phyloP scores from a whole-genome alignment of 2,797 vertebrate species.

The Nannoperca obscura region DNA sequence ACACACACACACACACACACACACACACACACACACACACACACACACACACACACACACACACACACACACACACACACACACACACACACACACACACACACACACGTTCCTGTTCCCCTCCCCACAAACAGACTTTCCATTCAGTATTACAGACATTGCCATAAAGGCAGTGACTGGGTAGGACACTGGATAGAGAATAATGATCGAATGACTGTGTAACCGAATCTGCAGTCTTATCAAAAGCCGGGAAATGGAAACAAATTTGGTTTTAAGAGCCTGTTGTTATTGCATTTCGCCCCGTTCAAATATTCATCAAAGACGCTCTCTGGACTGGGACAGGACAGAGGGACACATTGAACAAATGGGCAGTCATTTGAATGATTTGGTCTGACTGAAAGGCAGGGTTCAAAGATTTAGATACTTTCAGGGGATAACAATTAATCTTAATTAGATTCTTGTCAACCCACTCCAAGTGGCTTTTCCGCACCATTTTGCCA shows the following conservation, averaged over 20 bases:
- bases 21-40: not conserved
- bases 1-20: not conserved
- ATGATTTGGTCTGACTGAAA: conserved; percentile 42
- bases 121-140: conserved; percentile 32
- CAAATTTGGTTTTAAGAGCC: conserved; percentile 68
- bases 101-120: conserved; percentile 8
- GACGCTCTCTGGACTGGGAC: conserved; percentile 40
- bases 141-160: conserved; percentile 36
- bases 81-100: not conserved
- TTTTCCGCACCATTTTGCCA: conserved; percentile 51
- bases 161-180: conserved; percentile 38
- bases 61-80: not conserved
- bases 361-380: conserved; percentile 39
- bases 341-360: conserved; percentile 29
- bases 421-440: conserved; percentile 39
- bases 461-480: conserved; percentile 53
- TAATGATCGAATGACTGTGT: conserved; percentile 59
- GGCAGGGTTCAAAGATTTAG: conserved; percentile 45
- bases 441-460: conserved; percentile 67
- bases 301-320: conserved; percentile 73
- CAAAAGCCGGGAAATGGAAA: conserved; percentile 71
- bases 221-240: conserved; percentile 70
- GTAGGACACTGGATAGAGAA: conserved; percentile 44
- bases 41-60: conserved; percentile 4
- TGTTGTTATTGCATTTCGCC: conserved; percentile 69